Evolutionary conservation across 1,140 invertebrate genomes (phyloP), one percentile per base, ranked within the genome.

Genomic region (Oncopeltus fasciatus): DNA sequence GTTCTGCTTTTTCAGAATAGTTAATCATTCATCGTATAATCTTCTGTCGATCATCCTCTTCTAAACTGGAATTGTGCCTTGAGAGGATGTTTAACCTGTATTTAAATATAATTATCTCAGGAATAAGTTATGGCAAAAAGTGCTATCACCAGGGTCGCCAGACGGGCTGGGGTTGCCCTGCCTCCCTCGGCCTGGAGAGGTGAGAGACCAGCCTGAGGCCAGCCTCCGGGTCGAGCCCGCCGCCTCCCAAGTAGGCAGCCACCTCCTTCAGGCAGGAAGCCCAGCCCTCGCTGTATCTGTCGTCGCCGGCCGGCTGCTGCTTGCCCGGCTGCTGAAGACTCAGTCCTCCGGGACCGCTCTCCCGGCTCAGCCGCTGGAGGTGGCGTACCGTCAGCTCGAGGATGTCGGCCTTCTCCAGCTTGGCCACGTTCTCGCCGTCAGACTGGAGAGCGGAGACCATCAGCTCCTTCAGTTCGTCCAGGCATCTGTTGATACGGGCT

Each of bases 221-320:
- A 96, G 75, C 71, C 87, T 93, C 61, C 87, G 82, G 69, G 87
- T 90, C 58, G 95, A 91, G 77, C 95, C 91, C 71, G 87, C 88
- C 49, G 91, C 91, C 31, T 38, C 31, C 31, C 14, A 38, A 14
- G 31, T 38, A 38, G 5, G 31, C 31, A 38, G 14, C 5, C 5
- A 38, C 31, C 14, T 38, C 31, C 31, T 38, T 38, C 31, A 38
- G 14, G 72, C 91, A 93, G 69, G 92, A 90, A 61, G 87, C 88
- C 75, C 91, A 95, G 49, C 92, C 92, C 65, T 89, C 86, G 58
- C 87, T 81, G 78, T 92, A 95, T 66, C 90, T 81, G 71, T 92
- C 90, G n/a, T 86, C 81, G 67, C 87, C 82, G 65, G 1, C 51
- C 24, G 64, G 61, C 63, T n/a, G n/a, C n/a, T n/a, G n/a, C n/a